Evolutionary conservation across 2,888 invertebrate species (phyloP), one percentile per base, ranked within the genome.

Genomic region (Melanostoma mellinum): DNA sequence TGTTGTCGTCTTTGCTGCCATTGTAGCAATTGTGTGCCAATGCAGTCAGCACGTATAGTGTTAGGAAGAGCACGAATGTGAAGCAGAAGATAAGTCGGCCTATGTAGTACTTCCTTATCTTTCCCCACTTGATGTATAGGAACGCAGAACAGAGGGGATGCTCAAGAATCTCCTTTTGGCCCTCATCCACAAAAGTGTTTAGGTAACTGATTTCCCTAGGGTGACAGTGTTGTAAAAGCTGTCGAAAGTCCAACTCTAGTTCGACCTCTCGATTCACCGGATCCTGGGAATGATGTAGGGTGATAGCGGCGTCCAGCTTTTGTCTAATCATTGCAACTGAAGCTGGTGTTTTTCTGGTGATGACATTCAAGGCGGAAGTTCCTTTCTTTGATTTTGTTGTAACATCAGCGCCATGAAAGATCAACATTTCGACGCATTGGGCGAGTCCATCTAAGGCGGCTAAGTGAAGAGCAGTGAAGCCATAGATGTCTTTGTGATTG

Each of bases 121-220:
- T 96, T 87, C 96, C 96, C 97, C 97, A 97, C 89, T 97, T 97
- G 65, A 97, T 94, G 88, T 97, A 95, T 0, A 97, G 92, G 89
- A 97, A 97, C 0, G 97, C 96, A 6, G 97, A 96, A 89, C 97
- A 97, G 3, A 97, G 91, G 0, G 97, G 97, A 92, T 97, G 97
- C 67, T 96, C 93, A 2, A 97, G 91, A 46, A 97, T 95, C 89
- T 96, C 96, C 88, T 97, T 97, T 89, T 97, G 97, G 0, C 97
- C 97, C 90, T 97, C 97, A 86, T 96, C 96, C 0, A 97, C 96
- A 86, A 97, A 96, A 0, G 96, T 96, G 86, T 97, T 96, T 80
- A 97, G 92, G 88, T 97, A 96, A 87, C 96, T 95, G 71, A 97
- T 96, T 91, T 97, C 97, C 3, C 96, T 93, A 3, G 96, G 95